phyloP scores from a whole-genome alignment of 2,888 invertebrate species.

The Apantesis nais region DNA sequence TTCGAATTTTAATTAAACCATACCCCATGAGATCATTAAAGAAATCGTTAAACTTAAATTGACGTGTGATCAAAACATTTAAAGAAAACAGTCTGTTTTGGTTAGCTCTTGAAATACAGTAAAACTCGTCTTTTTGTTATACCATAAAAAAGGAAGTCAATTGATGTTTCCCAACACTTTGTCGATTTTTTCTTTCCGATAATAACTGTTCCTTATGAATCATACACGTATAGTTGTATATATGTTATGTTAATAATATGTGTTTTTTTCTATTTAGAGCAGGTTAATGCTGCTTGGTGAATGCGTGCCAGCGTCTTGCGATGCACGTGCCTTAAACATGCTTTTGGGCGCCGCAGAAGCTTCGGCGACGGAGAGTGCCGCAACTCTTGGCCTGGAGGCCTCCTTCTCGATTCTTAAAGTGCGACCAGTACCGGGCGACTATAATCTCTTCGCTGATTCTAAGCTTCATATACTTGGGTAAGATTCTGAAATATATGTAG shows the following conservation, averaged over 20 bases:
- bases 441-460: conserved; percentile 86
- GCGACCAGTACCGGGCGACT: conserved; percentile 89
- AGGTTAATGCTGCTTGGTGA: conserved; percentile 90
- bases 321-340: conserved; percentile 79
- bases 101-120: too few relatives aligned
- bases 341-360: conserved; percentile 72
- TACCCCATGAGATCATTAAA: too few relatives aligned
- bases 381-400: conserved; percentile 68
- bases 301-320: conserved; percentile 90
- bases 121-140: too few relatives aligned
- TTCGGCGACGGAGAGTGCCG: conserved; percentile 60
- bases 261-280: conserved; percentile 73
- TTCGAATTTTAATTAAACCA: too few relatives aligned
- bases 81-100: not conserved
- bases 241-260: not conserved
- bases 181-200: too few relatives aligned
- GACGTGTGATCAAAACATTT: not conserved
- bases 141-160: too few relatives aligned
- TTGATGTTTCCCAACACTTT: too few relatives aligned
- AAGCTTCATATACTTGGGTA: conserved; percentile 90
- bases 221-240: not conserved
- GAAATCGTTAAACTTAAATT: not conserved
- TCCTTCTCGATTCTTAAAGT: conserved; percentile 85
- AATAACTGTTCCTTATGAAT: too few relatives aligned
- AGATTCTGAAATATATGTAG: conserved; percentile 51